Base-by-base conservation (phyloP, 1,140 invertebrate species). In the Drosophila arizonae region DNA sequence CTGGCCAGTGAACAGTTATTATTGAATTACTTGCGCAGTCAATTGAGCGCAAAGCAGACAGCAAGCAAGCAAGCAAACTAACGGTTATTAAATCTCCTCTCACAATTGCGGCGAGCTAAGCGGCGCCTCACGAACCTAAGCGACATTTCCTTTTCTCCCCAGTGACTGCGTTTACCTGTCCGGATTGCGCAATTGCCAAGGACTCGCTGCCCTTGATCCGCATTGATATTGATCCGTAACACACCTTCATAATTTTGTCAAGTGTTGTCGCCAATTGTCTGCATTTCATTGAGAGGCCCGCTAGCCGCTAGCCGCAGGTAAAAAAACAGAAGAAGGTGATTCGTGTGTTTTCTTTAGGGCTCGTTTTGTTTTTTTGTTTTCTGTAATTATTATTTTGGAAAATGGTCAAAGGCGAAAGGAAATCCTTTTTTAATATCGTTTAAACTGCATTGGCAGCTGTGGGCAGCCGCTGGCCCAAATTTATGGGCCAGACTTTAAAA, bases 391-490 rank as follows among this genome's bases (percentile, higher is more conserved):
- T 86, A 72, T 80, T 50, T 58, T 57, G 15, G 11, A 57, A 69
- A 46, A 64, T 63, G 43, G 70, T 24, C 58, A 69, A 62, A 80
- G 81, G 72, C 78, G 70, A 76, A 81, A 73, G 82, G 82, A 87
- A 86, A 86, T 86, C 82, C 82, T 86, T 86, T 86, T 87, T 82
- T 87, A 86, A 86, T 86, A 86, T 86, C 77, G 68, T 51, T 67
- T 64, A 81, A 81, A 64, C 21, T 46, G 50, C 26, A 46, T 17
- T 43, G 66, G 30, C 50, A 66, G 33, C 30, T 67, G 46, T 50
- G 58, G 60, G 58, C 36, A 39, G 36, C 36, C 36, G 36, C 52
- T 17, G 21, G 21, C 56, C 51, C 77, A 79, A 86, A 86, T 86
- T 86, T 86, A 86, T 87, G 84, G 63, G 48, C 67, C 54, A 63